Evolutionary conservation across 1,140 invertebrate species (phyloP).

Genomic region (Chironomus striatipennis): DNA sequence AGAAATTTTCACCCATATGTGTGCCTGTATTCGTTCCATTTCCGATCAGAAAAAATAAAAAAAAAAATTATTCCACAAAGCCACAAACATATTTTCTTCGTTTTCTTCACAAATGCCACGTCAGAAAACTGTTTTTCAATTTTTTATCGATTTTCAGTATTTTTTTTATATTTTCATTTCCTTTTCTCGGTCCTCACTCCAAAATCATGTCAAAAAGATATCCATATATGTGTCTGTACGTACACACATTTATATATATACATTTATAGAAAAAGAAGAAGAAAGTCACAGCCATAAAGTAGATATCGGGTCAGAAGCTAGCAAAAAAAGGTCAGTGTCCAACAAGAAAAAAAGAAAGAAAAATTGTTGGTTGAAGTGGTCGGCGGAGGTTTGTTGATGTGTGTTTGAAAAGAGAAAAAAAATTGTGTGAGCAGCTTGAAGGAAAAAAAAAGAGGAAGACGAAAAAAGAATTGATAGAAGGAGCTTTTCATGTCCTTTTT

Average conservation of each 20-base stretch:
- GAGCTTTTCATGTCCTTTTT: no score
- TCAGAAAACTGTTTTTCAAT: slow-evolving; percentile 9
- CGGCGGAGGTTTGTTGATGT: not conserved
- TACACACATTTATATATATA: not conserved
- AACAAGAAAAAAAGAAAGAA: not conserved
- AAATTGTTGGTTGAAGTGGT: not conserved
- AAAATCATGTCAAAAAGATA: no score
- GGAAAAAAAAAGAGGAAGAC: not conserved
- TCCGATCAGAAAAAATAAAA: no score
- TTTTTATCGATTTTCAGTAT: slow-evolving; percentile 4
- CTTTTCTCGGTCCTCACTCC: no score
- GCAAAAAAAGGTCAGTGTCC: slow-evolving; percentile 11
- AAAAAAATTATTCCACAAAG: no score
- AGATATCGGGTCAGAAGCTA: slow-evolving; percentile 1
- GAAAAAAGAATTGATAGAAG: not conserved
- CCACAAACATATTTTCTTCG: no score
- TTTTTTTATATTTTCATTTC: no score
- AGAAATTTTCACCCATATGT: no score
- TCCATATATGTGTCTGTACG: not conserved
- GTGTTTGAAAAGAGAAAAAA: not conserved
- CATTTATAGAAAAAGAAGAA: not conserved
- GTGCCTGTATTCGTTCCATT: no score
- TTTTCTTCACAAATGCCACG: not conserved
- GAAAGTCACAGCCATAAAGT: not conserved
- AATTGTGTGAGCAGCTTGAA: not conserved